Percentiles rank a stretch among this genome's conserved stretches.
phyloP scores from a whole-genome alignment of 2,113 vertebrate genomes.

The Onychorhynchus coronatus region DNA sequence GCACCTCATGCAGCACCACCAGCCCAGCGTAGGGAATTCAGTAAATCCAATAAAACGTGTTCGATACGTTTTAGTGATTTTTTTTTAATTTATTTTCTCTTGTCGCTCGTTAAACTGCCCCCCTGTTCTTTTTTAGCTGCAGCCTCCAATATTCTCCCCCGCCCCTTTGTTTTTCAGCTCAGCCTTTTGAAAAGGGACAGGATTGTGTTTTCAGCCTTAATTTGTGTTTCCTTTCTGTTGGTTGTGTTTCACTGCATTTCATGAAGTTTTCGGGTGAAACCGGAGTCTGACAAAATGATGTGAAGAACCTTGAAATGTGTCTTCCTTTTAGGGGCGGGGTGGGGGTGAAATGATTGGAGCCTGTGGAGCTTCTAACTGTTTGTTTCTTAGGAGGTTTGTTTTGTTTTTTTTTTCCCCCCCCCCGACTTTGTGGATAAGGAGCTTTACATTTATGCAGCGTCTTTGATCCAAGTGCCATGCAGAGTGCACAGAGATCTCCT shows the following conservation, averaged over 20 bases:
- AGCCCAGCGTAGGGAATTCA: neutral
- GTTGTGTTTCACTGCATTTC: neutral
- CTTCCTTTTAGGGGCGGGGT: neutral
- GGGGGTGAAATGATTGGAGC: neutral
- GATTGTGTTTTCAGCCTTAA: neutral
- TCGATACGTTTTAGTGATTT: neutral
- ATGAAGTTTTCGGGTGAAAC: neutral
- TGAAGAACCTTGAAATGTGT: neutral
- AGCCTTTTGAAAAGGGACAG: neutral
- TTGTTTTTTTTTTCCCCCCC: fast-evolving
- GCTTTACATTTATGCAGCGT: neutral
- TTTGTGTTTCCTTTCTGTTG: neutral
- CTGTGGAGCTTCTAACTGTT: neutral
- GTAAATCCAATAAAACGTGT: neutral
- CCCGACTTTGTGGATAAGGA: neutral
- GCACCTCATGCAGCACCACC: neutral
- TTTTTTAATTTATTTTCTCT: neutral
- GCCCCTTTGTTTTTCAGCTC: neutral
- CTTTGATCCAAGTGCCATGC: neutral
- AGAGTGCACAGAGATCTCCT: neutral
- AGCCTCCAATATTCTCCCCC: neutral
- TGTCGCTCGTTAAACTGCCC: neutral
- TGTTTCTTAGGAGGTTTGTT: fast-evolving
- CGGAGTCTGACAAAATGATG: neutral
- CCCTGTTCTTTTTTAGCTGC: neutral